A percentile compares a stretch with the other conserved stretches of the same genome.
phyloP scores from a whole-genome alignment of 2,113 vertebrate species.

The Lanius ludovicianus region DNA sequence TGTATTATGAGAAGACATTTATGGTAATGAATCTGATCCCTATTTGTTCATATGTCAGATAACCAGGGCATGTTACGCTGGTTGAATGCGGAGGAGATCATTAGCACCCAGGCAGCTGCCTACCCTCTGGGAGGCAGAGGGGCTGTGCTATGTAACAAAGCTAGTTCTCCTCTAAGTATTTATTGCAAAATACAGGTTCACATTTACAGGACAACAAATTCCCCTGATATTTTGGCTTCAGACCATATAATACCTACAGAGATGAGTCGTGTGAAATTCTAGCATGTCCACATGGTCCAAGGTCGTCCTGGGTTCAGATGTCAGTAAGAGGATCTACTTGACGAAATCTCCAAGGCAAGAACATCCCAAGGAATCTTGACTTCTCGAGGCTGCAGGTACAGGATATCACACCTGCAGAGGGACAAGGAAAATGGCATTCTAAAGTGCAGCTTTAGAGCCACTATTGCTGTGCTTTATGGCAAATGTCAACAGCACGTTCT shows the following conservation, averaged over 20 bases:
- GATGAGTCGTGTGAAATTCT: constrained; percentile 49
- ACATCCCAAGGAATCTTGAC: constrained; percentile 54
- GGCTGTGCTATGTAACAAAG: neutral
- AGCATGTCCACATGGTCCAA: neutral
- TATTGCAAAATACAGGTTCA: neutral
- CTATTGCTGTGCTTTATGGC: neutral
- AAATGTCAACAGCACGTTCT: neutral
- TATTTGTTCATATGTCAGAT: neutral
- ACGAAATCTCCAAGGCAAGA: constrained; percentile 57
- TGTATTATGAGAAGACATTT: neutral
- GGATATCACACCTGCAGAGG: neutral
- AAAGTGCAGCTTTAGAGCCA: neutral
- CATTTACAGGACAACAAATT: neutral
- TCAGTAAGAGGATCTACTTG: constrained; percentile 59
- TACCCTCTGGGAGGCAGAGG: neutral
- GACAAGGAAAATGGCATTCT: neutral
- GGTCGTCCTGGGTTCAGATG: constrained; percentile 43
- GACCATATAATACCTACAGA: constrained; percentile 2
- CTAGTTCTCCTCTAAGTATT: neutral
- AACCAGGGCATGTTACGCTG: neutral
- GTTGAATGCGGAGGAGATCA: neutral
- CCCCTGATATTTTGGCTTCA: constrained; percentile 16
- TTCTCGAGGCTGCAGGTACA: neutral
- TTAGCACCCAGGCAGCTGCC: neutral
- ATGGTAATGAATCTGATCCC: neutral